Evolutionary conservation across 2,888 invertebrate genomes (phyloP), one percentile per base, ranked within the genome.

Genomic region (Fragum sueziense): DNA sequence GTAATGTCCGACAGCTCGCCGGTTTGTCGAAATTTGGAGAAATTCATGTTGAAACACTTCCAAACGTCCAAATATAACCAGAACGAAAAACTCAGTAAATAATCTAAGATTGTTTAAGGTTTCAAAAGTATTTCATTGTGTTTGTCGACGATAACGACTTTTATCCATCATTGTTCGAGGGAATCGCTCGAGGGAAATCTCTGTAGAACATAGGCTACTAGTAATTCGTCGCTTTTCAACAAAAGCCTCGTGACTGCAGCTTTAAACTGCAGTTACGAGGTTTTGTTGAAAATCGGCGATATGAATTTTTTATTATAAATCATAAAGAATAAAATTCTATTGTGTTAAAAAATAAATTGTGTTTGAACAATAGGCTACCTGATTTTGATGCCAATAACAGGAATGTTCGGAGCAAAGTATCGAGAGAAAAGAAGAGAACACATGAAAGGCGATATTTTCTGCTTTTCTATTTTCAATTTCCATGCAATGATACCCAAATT

Each of bases 1-100:
- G 88, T 88, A n/a, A 93, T 89, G 77, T 93, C 93, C 4, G 93
- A 92, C 37, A 93, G 86, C 72, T 93, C 93, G 7, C 93, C 93
- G 6, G 87, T 88, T 57, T 87, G 86, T 9, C 91, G 88, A 77
- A 91, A 91, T 76, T 89, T 89, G 9, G 90, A 88, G 80, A 90
- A 91, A 88, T 90, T 90, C 90, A 90, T 90, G 22, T 37, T 82
- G 37, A 17, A 52, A 25, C 29, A 27, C 25, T 20, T 34, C 2
- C 22, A 27, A 25, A 17, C 70, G 33, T 27, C 54, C 11, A 47
- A 14, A n/a, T 47, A 47, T 14, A 9, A 47, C 7, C n/a, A n/a
- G n/a, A n/a, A n/a, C n/a, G n/a, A n/a, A n/a, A n/a, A n/a, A n/a
- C n/a, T n/a, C n/a, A n/a, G n/a, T n/a, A n/a, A n/a, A n/a, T n/a